A percentile compares a stretch with the other conserved stretches of the same genome.
These are phyloP conservation scores for Lithophane semibrunnea DNA, from an alignment of 2,888 invertebrate genomes.

Conservation along the genomic window DNA sequence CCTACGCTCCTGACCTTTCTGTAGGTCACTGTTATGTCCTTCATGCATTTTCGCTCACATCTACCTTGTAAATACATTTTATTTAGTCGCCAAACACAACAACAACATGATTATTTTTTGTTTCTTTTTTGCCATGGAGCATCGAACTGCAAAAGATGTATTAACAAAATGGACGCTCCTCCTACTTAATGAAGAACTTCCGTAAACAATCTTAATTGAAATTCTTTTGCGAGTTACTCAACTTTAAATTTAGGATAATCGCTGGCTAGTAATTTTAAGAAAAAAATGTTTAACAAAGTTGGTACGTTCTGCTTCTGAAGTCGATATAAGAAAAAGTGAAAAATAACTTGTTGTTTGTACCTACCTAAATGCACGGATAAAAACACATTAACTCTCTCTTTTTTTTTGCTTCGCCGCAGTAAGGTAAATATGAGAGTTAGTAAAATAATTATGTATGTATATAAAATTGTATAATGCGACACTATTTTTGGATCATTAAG, in stretches of 20 bases:
- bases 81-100: too few species aligned
- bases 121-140: neutral
- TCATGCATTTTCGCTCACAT: too few species aligned
- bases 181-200: conserved; percentile 52
- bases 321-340: conserved; percentile 1
- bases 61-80: too few species aligned
- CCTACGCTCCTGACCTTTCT: too few species aligned
- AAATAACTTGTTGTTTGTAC: too few species aligned
- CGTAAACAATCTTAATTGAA: conserved; percentile 73
- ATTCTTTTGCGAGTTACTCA: conserved; percentile 70
- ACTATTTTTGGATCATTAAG: too few species aligned
- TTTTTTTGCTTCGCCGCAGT: too few species aligned
- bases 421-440: neutral
- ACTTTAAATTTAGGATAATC: conserved; percentile 65
- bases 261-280: conserved; percentile 34
- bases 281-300: conserved; percentile 41
- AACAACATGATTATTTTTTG: neutral
- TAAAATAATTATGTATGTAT: neutral
- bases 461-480: neutral
- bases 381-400: too few species aligned
- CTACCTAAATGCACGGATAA: neutral
- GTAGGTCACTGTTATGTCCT: too few species aligned
- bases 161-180: conserved; percentile 38
- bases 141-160: conserved; percentile 35
- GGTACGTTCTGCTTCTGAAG: neutral